Evolutionary conservation across 2,888 invertebrate genomes (phyloP), one percentile per base, ranked within the genome.

Genomic region (Tanytarsus gracilentus): DNA sequence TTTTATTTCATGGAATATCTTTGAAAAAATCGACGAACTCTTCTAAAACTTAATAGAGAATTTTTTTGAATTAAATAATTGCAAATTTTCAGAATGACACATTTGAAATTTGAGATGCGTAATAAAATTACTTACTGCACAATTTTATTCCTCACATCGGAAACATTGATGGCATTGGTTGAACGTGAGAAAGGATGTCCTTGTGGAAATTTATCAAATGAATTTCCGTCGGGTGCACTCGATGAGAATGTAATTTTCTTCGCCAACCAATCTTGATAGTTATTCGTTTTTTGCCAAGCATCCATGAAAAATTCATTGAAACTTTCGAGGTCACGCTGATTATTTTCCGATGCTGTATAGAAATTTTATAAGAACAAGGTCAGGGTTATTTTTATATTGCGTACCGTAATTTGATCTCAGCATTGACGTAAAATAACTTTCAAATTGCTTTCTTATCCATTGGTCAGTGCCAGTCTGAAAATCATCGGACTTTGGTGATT

Each of bases 381-480:
- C n/a, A n/a, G n/a, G n/a, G n/a, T n/a, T n/a, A n/a, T n/a, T n/a
- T n/a, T n/a, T n/a, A n/a, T n/a, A n/a, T n/a, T n/a, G n/a, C n/a
- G n/a, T n/a, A 8, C 40, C 39, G 16, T 55, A 55, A 11, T n/a
- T 33, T 39, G 55, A 40, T 25, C 39, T 55, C 16, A 55, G 16
- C 55, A 55, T 55, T 9, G 55, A 55, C 7, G 40, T 55, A 33
- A 55, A 55, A 40, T 55, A 55, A 18, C 55, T 55, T 9, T 55
- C 39, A 18, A 55, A 55, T 40, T 55, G 55, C 4, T 55, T 23
- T 3, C 40, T 30, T 2, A 55, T 55, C 55, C 55, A 55, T 4
- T n/a, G 8, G 16, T 55, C 40, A 9, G 40, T 55, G 3, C 55
- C 55, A 27, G 16, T 23, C 1, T 40, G 39, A 11, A 18, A 23